phyloP scores from a whole-genome alignment of 2,113 vertebrate genomes.

The Antigone vipio region DNA sequence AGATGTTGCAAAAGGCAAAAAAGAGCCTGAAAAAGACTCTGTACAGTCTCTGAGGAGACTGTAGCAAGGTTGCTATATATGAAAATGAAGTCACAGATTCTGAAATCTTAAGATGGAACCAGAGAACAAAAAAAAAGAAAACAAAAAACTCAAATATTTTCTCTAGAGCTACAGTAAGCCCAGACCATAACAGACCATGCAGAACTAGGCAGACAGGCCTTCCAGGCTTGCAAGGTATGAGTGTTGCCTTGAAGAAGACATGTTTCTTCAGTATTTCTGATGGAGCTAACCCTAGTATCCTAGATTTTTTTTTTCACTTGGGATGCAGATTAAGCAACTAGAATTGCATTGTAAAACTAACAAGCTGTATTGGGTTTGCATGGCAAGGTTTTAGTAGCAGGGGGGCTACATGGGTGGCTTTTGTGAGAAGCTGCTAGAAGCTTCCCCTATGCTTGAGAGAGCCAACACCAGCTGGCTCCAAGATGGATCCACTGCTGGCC shows the following conservation, averaged over 20 bases:
- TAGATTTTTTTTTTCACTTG: not conserved
- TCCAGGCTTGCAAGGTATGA: not conserved
- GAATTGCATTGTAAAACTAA: not conserved
- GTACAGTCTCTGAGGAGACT: not conserved
- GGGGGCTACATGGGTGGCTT: no score
- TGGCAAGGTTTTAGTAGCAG: no score
- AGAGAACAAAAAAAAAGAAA: not conserved
- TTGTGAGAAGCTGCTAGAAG: no score
- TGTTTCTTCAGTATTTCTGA: not conserved
- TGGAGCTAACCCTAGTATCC: not conserved
- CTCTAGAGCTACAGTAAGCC: not conserved
- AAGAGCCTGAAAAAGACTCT: not conserved
- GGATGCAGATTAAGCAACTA: not conserved
- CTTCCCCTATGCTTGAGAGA: no score
- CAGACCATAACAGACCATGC: no score
- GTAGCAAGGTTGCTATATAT: not conserved
- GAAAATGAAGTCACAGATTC: not conserved
- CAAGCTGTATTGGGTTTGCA: not conserved
- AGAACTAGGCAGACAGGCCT: not conserved
- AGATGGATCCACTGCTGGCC: no score
- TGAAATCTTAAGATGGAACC: not conserved
- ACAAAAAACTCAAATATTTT: not conserved
- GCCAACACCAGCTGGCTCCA: no score
- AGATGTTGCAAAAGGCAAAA: not conserved
- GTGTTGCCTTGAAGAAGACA: not conserved